Evolutionary conservation across 2,797 vertebrate species (phyloP), one percentile per base, ranked within the genome.

Genomic region (Chelmon rostratus): DNA sequence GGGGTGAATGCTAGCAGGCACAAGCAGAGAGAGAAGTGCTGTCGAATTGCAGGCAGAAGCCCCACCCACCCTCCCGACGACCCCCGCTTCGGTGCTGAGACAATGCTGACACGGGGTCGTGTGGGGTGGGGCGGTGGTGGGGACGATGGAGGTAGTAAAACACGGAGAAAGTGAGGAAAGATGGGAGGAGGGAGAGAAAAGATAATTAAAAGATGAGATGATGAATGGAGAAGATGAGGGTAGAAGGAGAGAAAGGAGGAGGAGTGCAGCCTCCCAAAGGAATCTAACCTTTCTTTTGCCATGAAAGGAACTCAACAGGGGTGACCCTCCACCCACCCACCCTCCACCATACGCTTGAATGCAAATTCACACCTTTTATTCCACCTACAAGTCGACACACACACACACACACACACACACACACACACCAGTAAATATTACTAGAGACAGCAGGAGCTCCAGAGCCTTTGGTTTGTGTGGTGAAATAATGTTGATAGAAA

Each of bases 61-160:
- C 94, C 93, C 94, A 94, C 95, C 95, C 94, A 93, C 92, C 88
- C 88, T 85, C 85, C 86, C 72, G 54, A 80, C 75, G 77, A 93
- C 92, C 90, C 91, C 89, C 82, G 69, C 88, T 73, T 71, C 76
- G 73, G 40, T 53, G 69, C 72, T 88, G 87, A 95, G 91, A 95
- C 94, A 95, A 95, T 95, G 90, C 93, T 91, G 87, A 89, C 89
- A 78, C 50, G 64, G 78, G 52, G 69, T 44, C 19, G 21, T 16
- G 46, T 15, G 46, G 49, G 19, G 2, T n/a, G 23, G 52, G 58
- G 16, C 23, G 16, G 19, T 25, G 23, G 21, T 13, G 52, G 35
- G 37, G 47, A 23, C 0, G 50, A 40, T 3, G 47, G 59, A 53
- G 71, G 59, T 59, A 64, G 87, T 56, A 44, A 66, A 72, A 70